Conservation (phyloP, 2,888 invertebrate genomes). For the Pantelozetes paolii region DNA sequence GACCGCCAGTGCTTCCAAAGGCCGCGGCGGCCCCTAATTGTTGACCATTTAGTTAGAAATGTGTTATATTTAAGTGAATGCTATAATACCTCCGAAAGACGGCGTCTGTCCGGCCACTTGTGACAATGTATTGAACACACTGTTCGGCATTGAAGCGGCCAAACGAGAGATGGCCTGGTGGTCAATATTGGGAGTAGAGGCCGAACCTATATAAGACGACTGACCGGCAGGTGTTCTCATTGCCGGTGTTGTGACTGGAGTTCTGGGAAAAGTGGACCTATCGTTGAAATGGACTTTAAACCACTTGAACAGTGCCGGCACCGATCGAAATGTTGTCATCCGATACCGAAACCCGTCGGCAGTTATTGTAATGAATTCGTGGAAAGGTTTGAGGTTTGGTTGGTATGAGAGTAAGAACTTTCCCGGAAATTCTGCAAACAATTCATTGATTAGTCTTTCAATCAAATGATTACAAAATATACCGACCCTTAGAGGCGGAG, state of each 20-base stretch:
- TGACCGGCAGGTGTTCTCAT: conserved; percentile 45
- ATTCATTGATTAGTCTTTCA: background rate
- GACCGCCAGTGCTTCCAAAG: background rate
- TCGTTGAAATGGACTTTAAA: conserved; percentile 97
- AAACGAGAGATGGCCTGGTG: conserved; percentile 67
- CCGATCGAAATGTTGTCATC: conserved; percentile 76
- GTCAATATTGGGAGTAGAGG: conserved; percentile 55
- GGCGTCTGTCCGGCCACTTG: conserved; percentile 61
- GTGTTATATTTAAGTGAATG: background rate
- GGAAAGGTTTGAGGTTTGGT: conserved; percentile 64
- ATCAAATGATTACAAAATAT: background rate
- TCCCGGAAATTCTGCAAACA: conserved; percentile 65
- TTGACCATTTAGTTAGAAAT: background rate
- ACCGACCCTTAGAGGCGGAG: conserved; percentile 64
- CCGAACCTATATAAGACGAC: conserved; percentile 46
- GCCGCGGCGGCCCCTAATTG: background rate
- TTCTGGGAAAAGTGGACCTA: conserved; percentile 62
- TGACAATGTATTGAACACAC: conserved; percentile 66
- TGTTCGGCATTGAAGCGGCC: conserved; percentile 65
- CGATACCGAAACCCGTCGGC: conserved; percentile 91
- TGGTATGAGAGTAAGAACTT: conserved; percentile 91
- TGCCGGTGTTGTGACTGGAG: conserved; percentile 43
- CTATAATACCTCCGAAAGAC: background rate
- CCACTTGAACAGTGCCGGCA: conserved; percentile 80
- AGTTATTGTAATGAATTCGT: conserved; percentile 85